Evolutionary conservation across 2,113 vertebrate species (phyloP), one percentile per base, ranked within the genome.

Genomic region (Pelodiscus sinensis): DNA sequence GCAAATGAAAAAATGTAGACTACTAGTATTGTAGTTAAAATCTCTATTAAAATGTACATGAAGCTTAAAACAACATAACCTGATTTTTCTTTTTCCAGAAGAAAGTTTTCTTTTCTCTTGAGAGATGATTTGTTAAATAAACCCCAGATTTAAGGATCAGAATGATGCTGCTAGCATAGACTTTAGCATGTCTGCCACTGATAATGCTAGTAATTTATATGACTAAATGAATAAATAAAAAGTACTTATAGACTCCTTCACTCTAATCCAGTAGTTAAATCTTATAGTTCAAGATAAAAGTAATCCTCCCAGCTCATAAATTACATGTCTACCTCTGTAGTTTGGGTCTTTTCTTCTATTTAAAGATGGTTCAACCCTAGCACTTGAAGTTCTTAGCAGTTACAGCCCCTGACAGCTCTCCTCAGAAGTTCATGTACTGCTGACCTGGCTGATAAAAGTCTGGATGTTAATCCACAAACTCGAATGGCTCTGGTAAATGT

Each of bases 391-490:
- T 52, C 21, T 18, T 16, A 7, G 31, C 3, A 50, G 82, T 56
- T 11, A 16, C 19, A 78, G 10, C 54, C 44, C 58, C 54, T 77
- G n/a, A 50, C 65, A 78, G 24, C 21, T 84, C 35, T 90, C 13
- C 65, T 88, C 58, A 85, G 86, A 87, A 87, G 58, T 86, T 38
- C 16, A 18, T 27, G 25, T 7, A 24, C 38, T 4, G 44, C 29
- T 78, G 56, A 91, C 57, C 54, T 88, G 44, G 44, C 92, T 86
- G 56, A 92, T 90, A 94, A 92, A 93, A 71, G 90, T 71, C 84
- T 92, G 86, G 79, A 86, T 93, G 87, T 87, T 92, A 84, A 95
- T 91, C 83, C 96, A 85, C 44, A 44, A 44, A 44, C 44, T 44
- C 5, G 44, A 44, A 44, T 44, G 44, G 44, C 44, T 87, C 94